Base-by-base conservation (phyloP, 2,113 vertebrate genomes). In the Leucopsar rothschildi region DNA sequence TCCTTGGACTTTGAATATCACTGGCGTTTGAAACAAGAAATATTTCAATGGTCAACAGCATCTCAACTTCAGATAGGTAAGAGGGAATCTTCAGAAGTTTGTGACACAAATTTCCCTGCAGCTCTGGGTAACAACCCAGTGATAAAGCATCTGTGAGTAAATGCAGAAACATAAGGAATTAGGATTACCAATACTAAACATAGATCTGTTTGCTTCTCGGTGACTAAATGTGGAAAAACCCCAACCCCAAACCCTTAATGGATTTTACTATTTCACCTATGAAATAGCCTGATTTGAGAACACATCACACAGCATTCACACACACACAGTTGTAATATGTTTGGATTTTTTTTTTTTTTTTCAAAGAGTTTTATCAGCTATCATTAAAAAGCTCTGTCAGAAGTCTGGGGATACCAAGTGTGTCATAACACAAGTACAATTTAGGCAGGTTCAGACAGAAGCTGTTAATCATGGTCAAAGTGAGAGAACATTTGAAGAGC, bases 41-140 rank as follows among this genome's bases (percentile, higher is more conserved):
- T 96, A 99, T 98, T 98, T 99, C 99, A 21, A 99, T 98, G 47
- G 98, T 92, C 95, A 99, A 96, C 39, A 98, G 98, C 98, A 99
- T 98, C 97, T 99, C 99, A 88, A 99, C 96, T 86, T 99, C 99
- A 57, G 98, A 98, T 44, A 99, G 94, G 15, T 95, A 96, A 86
- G 97, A 98, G 2, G 99, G 98, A 88, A 99, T 96, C 3, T 59
- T 92, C 56, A 99, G 95, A 20, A 97, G 55, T 96, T 98, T 98
- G 65, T 90, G 93, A 70, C 96, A 98, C 7, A 97, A 81, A 55
- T 98, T 98, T 80, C 97, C 98, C 6, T 98, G 97, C 72, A 99
- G 87, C 3, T 85, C 97, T 47, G 98, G 95, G 94, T 99, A 99
- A 96, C 98, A 99, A 18, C 98, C 99, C 82, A 97, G 31, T 45